Percentiles rank a stretch among this genome's conserved stretches.
Conservation (phyloP, 2,888 invertebrate genomes). For the Psylliodes chrysocephalus region DNA sequence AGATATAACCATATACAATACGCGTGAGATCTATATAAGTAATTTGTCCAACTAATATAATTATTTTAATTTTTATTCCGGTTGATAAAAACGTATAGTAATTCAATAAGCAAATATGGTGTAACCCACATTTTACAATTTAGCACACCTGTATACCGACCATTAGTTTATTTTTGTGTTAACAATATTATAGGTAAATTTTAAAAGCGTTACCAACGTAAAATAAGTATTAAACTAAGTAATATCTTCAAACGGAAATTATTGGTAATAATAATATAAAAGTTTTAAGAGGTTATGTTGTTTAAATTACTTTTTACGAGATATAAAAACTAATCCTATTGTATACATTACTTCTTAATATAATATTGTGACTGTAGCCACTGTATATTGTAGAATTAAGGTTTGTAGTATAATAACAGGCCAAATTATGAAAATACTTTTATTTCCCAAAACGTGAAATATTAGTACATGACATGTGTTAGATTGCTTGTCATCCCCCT, state of each 20-base stretch:
- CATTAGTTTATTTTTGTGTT: not conserved
- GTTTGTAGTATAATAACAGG: too few species aligned
- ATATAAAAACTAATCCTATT: too few species aligned
- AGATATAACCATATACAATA: not conserved
- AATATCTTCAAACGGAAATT: not conserved
- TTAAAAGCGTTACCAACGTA: too few species aligned
- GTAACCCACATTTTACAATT: conserved; percentile 8
- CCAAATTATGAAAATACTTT: too few species aligned
- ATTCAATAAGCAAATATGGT: conserved; percentile 14
- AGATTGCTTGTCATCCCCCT: too few species aligned
- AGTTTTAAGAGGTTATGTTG: not conserved
- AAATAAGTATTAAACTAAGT: not conserved
- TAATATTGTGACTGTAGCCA: too few species aligned
- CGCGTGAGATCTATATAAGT: not conserved
- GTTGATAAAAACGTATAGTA: conserved; percentile 1
- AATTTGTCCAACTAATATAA: not conserved
- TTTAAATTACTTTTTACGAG: not conserved
- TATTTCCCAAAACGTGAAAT: too few species aligned
- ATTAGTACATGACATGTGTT: too few species aligned
- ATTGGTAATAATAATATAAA: not conserved
- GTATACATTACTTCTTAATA: too few species aligned
- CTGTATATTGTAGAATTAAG: too few species aligned
- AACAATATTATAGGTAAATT: too few species aligned
- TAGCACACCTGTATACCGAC: not conserved
- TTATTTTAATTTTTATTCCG: not conserved